Evolutionary conservation across 2,888 invertebrate genomes (phyloP).

Genomic region (Tipula lateralis): DNA sequence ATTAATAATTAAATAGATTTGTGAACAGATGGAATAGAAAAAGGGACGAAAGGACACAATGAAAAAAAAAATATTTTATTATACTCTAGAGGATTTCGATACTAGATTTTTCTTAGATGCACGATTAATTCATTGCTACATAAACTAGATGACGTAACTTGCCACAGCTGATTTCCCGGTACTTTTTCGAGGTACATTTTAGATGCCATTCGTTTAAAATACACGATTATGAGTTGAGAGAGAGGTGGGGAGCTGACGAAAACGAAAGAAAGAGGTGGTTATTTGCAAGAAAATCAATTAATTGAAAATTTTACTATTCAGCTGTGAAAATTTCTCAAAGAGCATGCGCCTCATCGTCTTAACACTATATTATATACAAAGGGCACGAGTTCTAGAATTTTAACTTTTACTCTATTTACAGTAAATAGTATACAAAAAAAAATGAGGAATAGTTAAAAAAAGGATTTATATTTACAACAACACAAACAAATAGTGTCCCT

Average conservation of each 20-base stretch:
- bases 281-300: background rate
- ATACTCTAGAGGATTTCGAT: background rate
- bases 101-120: background rate
- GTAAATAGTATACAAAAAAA: background rate
- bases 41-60: background rate
- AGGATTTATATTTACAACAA: background rate
- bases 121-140: background rate
- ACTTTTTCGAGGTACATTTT: background rate
- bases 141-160: background rate
- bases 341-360: background rate
- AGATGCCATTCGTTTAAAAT: background rate
- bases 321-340: background rate
- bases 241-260: background rate
- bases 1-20: background rate
- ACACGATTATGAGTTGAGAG: background rate
- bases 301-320: background rate
- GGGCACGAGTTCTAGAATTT: background rate
- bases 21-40: background rate
- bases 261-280: background rate
- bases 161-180: slow-evolving; percentile 6
- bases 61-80: background rate
- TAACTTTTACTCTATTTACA: background rate
- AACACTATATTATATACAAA: background rate
- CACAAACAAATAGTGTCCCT: background rate
- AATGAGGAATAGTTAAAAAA: too few relatives aligned